Evolutionary conservation across 2,113 vertebrate genomes (phyloP), one percentile per base, ranked within the genome.

Genomic region (Lanius ludovicianus): DNA sequence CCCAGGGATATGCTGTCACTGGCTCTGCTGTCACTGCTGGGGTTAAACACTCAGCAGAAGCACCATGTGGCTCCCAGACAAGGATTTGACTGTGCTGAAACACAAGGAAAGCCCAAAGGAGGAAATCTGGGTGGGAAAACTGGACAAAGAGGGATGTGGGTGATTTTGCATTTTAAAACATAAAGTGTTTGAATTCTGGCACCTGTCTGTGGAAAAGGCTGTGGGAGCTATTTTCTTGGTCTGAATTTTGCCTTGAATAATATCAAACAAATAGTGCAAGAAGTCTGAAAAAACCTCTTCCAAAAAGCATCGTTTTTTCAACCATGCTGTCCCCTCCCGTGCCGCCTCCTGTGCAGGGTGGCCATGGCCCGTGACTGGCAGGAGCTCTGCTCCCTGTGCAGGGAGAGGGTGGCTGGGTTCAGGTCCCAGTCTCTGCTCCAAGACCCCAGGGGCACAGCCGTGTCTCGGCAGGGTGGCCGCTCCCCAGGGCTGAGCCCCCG

Each of bases 391-490:
- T n/a, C 28, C 44, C 18, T 7, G 42, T 1, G 5, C 16, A 3
- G 62, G 67, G 33, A 46, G 13, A 3, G 0, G 2, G 15, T 22
- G 63, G 41, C 42, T 25, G 73, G 23, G 16, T 19, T 27, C 1
- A 13, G 50, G 60, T 56, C 41, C 24, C 46, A 1, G 8, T 18
- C 12, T 21, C 41, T 22, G 18, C 42, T 10, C 3, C n/a, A 0
- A 0, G 5, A 6, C 24, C 2, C 28, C 27, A 1, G 3, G 23
- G 74, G 33, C 39, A 4, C 1, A 1, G 24, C 42, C 0, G 1
- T 3, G 35, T 19, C 50, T 7, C 13, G 0, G 22, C 2, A 33
- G 18, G 22, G 42, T 3, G 10, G 21, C 16, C 7, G 4, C 44
- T 35, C 41, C 31, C 3, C 21, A 1, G 10, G n/a, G 28, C 76